Conservation (phyloP, 2,797 vertebrate genomes). For the Xenentodon cancila region DNA sequence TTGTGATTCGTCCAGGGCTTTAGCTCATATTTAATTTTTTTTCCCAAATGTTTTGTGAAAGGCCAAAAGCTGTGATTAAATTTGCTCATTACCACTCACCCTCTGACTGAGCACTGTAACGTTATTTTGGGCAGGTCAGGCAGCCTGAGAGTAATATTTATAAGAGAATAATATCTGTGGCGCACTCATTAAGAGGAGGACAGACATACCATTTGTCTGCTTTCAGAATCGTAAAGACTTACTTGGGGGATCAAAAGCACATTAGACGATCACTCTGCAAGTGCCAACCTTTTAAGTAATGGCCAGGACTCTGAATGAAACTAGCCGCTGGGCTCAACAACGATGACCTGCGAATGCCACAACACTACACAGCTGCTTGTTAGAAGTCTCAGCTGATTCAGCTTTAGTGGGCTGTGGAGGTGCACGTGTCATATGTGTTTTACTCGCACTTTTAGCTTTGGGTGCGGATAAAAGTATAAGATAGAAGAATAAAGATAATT, state of each 20-base stretch:
- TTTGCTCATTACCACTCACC: conserved; percentile 62
- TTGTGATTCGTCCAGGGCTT: conserved; percentile 19
- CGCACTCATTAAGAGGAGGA: conserved; percentile 64
- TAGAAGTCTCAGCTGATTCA: conserved; percentile 29
- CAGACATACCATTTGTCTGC: conserved; percentile 53
- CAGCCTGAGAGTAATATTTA: conserved; percentile 66
- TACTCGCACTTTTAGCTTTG: conserved; percentile 30
- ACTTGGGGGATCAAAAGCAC: conserved; percentile 67
- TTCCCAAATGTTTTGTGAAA: conserved; percentile 49
- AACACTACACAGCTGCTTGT: conserved; percentile 26
- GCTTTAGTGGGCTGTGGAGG: conserved; percentile 16
- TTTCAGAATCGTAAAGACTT: conserved; percentile 63
- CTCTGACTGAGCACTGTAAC: conserved; percentile 42
- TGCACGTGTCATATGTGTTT: conserved; percentile 39
- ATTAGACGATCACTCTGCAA: conserved; percentile 56
- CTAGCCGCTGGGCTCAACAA: conserved; percentile 21
- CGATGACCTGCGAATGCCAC: conserved; percentile 6
- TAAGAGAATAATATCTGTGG: conserved; percentile 59
- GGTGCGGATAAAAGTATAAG: not conserved
- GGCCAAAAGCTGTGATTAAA: conserved; percentile 68
- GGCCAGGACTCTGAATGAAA: conserved; percentile 24
- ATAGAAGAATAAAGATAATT: too few species aligned
- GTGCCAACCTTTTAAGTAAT: conserved; percentile 55
- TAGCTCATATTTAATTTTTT: conserved; percentile 43
- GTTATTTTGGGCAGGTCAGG: conserved; percentile 65